Percentiles rank a stretch among this genome's conserved stretches.
Evolutionary conservation across 2,113 vertebrate species (phyloP).

Genomic region (Dipodomys spectabilis): DNA sequence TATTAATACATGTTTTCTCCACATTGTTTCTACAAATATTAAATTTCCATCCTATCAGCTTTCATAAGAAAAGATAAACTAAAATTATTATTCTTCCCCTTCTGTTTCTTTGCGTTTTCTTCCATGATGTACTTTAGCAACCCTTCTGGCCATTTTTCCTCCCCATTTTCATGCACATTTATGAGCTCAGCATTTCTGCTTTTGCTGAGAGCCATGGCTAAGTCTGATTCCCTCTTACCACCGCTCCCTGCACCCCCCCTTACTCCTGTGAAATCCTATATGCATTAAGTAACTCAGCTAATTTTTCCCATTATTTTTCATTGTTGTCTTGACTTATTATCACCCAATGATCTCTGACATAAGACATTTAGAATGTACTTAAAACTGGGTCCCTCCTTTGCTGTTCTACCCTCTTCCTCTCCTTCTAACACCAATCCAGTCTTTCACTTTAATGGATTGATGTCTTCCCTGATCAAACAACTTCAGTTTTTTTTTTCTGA

Average conservation of each 20-base stretch:
- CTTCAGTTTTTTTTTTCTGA: neutral
- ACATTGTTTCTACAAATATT: slow-evolving; percentile 61
- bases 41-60: slow-evolving; percentile 50
- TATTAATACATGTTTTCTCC: slow-evolving; percentile 65
- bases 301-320: neutral
- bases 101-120: slow-evolving; percentile 23
- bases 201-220: neutral
- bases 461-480: slow-evolving; percentile 1
- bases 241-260: neutral
- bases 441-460: neutral
- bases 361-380: neutral
- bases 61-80: slow-evolving; percentile 40
- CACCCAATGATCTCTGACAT: neutral
- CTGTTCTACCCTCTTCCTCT: neutral
- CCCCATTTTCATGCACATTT: neutral
- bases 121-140: slow-evolving; percentile 20
- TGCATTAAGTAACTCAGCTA: neutral
- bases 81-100: slow-evolving; percentile 42
- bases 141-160: slow-evolving; percentile 5
- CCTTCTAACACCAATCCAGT: neutral
- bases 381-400: slow-evolving; percentile 4
- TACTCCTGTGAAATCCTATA: neutral
- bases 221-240: slow-evolving; percentile 1
- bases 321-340: neutral
- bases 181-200: slow-evolving; percentile 36